Conservation (phyloP, 1,140 invertebrate genomes). For the Leptinotarsa lineolata region DNA sequence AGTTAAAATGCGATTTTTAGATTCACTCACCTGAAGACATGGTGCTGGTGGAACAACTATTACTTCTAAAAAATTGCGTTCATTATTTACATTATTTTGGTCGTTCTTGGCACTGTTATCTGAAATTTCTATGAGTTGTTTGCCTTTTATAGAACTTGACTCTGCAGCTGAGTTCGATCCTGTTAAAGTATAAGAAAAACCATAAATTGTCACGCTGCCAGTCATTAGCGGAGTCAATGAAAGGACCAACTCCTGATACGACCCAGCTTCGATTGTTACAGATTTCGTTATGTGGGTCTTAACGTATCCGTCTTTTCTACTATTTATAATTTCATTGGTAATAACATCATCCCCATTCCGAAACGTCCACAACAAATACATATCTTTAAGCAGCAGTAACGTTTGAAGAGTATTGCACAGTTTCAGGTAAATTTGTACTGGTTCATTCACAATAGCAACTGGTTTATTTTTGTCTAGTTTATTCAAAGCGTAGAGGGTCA, state of each 20-base stretch:
- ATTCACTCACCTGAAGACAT: slow-evolving; percentile 67
- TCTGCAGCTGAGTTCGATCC: slow-evolving; percentile 50
- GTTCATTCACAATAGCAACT: slow-evolving; percentile 76
- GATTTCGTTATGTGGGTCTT: slow-evolving; percentile 56
- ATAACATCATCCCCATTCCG: slow-evolving; percentile 56
- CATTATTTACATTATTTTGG: slow-evolving; percentile 7
- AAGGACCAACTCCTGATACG: slow-evolving; percentile 54
- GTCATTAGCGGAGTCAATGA: slow-evolving; percentile 57
- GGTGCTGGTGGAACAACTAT: slow-evolving; percentile 71
- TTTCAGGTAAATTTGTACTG: slow-evolving; percentile 76
- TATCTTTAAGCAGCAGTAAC: slow-evolving; percentile 69
- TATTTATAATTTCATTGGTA: slow-evolving; percentile 50
- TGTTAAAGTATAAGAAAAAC: slow-evolving; percentile 56
- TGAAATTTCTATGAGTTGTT: slow-evolving; percentile 64
- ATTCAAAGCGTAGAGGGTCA: slow-evolving; percentile 68
- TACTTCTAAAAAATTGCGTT: slow-evolving; percentile 60
- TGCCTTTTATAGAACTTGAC: slow-evolving; percentile 63
- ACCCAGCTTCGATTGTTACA: slow-evolving; percentile 53
- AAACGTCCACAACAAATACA: slow-evolving; percentile 82
- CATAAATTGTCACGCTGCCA: slow-evolving; percentile 56
- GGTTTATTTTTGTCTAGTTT: slow-evolving; percentile 71
- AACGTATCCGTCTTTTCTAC: slow-evolving; percentile 52
- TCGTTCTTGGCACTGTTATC: slow-evolving; percentile 57
- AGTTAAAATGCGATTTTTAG: too few species aligned
- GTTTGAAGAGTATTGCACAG: slow-evolving; percentile 83